Percentiles rank a stretch among this genome's conserved stretches.
phyloP scores from a whole-genome alignment of 2,797 vertebrate genomes.

The Sternotherus odoratus region DNA sequence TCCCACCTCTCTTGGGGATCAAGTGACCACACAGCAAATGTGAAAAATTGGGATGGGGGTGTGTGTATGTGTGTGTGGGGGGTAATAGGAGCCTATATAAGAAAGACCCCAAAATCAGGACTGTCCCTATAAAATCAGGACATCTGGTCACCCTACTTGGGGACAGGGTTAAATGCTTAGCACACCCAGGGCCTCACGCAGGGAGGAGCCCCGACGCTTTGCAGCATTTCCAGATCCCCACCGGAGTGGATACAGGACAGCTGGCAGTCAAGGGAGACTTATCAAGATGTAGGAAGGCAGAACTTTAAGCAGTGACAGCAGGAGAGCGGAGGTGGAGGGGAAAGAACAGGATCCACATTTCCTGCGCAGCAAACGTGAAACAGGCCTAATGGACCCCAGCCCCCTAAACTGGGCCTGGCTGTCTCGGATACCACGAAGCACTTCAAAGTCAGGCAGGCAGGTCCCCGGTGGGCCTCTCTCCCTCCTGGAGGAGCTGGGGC shows the following conservation, averaged over 20 bases:
- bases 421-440: not conserved
- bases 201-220: not conserved
- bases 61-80: too few species aligned
- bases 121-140: too few species aligned
- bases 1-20: not conserved
- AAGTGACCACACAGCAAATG: too few species aligned
- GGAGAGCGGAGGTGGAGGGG: not conserved
- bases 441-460: not conserved
- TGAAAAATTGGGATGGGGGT: too few species aligned
- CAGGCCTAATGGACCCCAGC: not conserved
- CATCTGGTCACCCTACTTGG: too few species aligned
- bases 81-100: too few species aligned
- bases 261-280: not conserved
- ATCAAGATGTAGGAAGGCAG: not conserved
- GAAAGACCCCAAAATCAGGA: too few species aligned
- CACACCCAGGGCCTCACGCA: not conserved
- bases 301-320: not conserved
- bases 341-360: not conserved
- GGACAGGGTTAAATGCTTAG: not conserved
- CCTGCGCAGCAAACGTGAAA: not conserved
- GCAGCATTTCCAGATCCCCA: not conserved
- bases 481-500: accelerated
- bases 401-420: not conserved
- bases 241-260: not conserved
- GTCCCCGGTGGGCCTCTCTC: not conserved